Evolutionary conservation across 2,113 vertebrate species (phyloP), one percentile per base, ranked within the genome.

Genomic region (Mystacornis crossleyi): DNA sequence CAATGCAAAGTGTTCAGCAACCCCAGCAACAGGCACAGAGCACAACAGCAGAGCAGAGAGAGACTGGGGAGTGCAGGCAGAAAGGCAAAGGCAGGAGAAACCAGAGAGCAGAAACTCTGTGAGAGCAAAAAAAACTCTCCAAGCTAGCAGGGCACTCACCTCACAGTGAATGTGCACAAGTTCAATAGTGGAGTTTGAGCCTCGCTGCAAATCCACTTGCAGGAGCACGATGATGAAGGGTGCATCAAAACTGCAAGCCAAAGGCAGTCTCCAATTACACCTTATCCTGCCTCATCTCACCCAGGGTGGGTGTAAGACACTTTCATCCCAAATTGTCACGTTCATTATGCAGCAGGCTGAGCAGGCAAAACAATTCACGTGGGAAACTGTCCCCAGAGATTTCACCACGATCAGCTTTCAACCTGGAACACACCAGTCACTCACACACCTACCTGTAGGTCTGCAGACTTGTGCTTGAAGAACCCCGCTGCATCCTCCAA

Each of bases 401-500:
- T 45, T 66, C 54, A 58, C 47, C 31, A 25, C 50, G 61, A 65
- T 77, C 85, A 81, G 29, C 47, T 92, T 93, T 90, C 79, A 83
- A 28, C 50, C 64, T 88, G 34, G 54, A 95, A 72, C 43, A 62
- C 14, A 54, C 21, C 47, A 73, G 38, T 69, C 47, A 20, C 67
- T 66, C 67, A 53, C 34, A 65, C 62, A 70, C 71, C 38, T 81
- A 94, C 81, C 74, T 92, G 66, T 7, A 71, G 58, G 54, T 58
- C 85, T 86, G 47, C 25, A 87, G 13, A 71, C 20, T 16, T 64
- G n/a, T 2, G 6, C 75, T 50, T 51, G 69, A 84, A 70, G 82
- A 90, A 69, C 48, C 28, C 50, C 14, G 1, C 17, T 75, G 45
- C 89, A 84, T 66, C 80, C 80, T 81, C 77, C 45, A 66, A 87